Base-by-base conservation (phyloP, 1,140 invertebrate genomes). In the Drosophila kohkoa region DNA sequence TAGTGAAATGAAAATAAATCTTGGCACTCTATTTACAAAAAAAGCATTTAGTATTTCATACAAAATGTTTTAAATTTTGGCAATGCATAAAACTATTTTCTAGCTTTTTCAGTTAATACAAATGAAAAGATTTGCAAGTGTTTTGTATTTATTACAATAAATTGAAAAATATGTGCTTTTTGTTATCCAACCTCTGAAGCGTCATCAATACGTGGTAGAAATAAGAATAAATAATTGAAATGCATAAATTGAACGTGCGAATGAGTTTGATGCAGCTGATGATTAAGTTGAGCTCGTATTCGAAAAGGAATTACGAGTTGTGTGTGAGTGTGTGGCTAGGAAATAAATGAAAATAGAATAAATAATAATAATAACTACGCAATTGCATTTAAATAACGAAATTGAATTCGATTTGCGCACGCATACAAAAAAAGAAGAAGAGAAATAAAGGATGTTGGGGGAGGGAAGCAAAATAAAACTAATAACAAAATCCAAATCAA, bases 361-460 rank as follows among this genome's bases (percentile, higher is more conserved):
- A 48, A 25, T 15, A 38, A 38, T 38, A 38, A 38, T 38, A 55
- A 55, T 32, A 41, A 43, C 41, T 28, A 6, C 15, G 32, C 5
- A 49, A 46, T 45, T 62, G 25, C 45, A 62, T 62, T 62, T 46
- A 28, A 46, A 54, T 35, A 54, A 35, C 51, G 46, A 41, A 59
- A 43, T 59, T 59, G 7, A 59, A 43, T 25, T 49, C 10, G 46
- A 49, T 58, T 41, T 41, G 38, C 38, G 38, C 32, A 2, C 32
- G 1, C 20, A 3, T 4, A 25, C 3, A 25, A 20, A 20, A 20
- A 25, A 3, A 32, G 30, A 32, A 3, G 5, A 2, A 8, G 32
- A 5, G 32, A 8, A 3, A n/a, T n/a, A 38, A 38, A 10, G 35
- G 6, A 25, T 4, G 20, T 25, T 25, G 20, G 20, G 20, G 32